A percentile compares a stretch with the other conserved stretches of the same genome.
Conservation (phyloP, 2,888 invertebrate genomes). For the Xanthostigma xanthostigma region DNA sequence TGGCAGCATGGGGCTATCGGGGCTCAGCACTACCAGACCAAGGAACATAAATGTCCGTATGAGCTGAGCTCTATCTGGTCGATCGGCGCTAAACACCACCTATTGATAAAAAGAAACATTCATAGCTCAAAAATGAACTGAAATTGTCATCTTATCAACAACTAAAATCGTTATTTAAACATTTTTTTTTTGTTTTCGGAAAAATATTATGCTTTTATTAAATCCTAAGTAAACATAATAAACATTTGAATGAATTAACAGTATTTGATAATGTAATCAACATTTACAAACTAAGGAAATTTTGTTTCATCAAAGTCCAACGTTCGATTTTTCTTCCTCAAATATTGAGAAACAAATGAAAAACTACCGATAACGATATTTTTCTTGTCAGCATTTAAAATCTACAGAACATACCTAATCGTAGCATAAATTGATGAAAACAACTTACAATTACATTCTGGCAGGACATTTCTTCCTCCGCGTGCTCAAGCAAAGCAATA, state of each 20-base stretch:
- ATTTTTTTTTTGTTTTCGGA: neutral
- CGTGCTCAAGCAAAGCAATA: slow-evolving; percentile 85
- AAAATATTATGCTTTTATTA: too few relatives aligned
- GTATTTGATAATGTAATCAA: too few relatives aligned
- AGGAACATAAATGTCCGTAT: slow-evolving; percentile 95
- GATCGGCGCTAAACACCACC: slow-evolving; percentile 34
- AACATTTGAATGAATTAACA: too few relatives aligned
- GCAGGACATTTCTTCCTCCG: slow-evolving; percentile 82
- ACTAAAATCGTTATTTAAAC: neutral
- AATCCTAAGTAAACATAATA: too few relatives aligned
- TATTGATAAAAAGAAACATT: slow-evolving; percentile 11
- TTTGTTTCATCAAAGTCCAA: neutral
- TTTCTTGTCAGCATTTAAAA: neutral
- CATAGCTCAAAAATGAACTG: neutral
- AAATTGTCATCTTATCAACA: neutral
- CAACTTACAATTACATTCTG: slow-evolving; percentile 50
- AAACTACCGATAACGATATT: neutral
- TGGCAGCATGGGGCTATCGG: slow-evolving; percentile 49
- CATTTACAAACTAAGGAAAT: neutral
- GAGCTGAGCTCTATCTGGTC: slow-evolving; percentile 69
- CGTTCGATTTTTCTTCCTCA: neutral
- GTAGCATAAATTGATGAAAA: too few relatives aligned
- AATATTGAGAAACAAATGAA: neutral
- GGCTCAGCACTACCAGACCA: slow-evolving; percentile 79
- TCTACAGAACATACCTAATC: neutral